Evolutionary conservation across 1,140 invertebrate genomes (phyloP), one percentile per base, ranked within the genome.

Genomic region (Bombus waltoni): DNA sequence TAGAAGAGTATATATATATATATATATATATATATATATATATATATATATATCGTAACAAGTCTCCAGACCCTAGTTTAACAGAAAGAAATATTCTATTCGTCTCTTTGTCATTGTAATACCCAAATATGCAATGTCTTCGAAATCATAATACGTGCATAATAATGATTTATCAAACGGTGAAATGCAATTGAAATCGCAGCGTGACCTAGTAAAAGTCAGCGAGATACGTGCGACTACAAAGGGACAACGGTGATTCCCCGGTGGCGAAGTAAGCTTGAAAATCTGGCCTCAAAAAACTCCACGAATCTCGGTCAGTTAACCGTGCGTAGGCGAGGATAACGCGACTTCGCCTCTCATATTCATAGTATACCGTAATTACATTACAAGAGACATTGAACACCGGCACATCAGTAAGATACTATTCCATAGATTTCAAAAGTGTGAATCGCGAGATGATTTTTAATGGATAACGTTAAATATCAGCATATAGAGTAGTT

Each of bases 211-310:
- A 65, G 40, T 42, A 78, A 40, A 42, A 40, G 38, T 32, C 18
- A n/a, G 22, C 73, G n/a, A 59, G 28, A 62, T 38, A 59, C 15
- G 35, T 62, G 3, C 62, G 22, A 66, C 11, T 42, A 32, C 77
- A 79, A 78, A 75, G 73, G 73, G 32, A 15, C 35, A 73, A 53
- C 15, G 18, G 28, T 65, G 38, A 78, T 78, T 65, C 57, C 28
- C 59, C 25, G 40, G 38, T 65, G 59, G 28, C 28, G n/a, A 78
- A 15, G 42, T 13, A 44, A 78, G 76, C 76, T 44, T 32, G 18
- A 62, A 78, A 78, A 77, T 62, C 59, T 65, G 75, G 59, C 75
- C 75, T 42, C 75, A 22, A 66, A 78, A 42, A 79, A 79, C 76
- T 75, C 18, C 3, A 22, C 18, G 59, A 66, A 66, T 79, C 76